Evolutionary conservation across 2,113 vertebrate species (phyloP).

Genomic region (Donacobius atricapilla): DNA sequence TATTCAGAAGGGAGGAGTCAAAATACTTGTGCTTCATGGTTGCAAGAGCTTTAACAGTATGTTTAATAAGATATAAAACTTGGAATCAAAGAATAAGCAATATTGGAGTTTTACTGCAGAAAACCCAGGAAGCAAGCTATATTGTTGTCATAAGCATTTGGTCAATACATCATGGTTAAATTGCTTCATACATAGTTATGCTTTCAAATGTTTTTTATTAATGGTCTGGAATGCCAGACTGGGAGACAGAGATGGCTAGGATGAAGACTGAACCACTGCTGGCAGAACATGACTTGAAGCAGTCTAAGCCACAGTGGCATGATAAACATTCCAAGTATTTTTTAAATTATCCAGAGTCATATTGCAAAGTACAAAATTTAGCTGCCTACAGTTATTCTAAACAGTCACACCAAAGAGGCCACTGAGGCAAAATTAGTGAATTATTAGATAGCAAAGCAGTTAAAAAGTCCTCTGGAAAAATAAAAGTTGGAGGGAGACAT

Average conservation of each 20-base stretch:
- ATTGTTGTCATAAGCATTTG: background rate
- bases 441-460: background rate
- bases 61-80: background rate
- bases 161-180: background rate
- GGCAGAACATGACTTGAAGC: background rate
- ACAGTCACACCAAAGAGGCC: background rate
- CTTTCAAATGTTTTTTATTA: background rate
- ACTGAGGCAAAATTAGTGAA: background rate
- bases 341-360: background rate
- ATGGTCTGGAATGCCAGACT: background rate
- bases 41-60: background rate
- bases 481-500: background rate
- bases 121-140: background rate
- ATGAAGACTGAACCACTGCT: background rate
- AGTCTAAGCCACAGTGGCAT: background rate
- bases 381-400: background rate
- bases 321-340: background rate
- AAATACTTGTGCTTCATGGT: background rate
- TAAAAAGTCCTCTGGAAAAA: background rate
- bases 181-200: background rate
- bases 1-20: background rate
- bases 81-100: background rate
- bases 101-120: background rate
- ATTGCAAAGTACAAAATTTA: background rate
- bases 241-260: background rate